Percentiles rank a stretch among this genome's conserved stretches.
Evolutionary conservation across 2,888 invertebrate genomes (phyloP).

Genomic region (Timandra comae): DNA sequence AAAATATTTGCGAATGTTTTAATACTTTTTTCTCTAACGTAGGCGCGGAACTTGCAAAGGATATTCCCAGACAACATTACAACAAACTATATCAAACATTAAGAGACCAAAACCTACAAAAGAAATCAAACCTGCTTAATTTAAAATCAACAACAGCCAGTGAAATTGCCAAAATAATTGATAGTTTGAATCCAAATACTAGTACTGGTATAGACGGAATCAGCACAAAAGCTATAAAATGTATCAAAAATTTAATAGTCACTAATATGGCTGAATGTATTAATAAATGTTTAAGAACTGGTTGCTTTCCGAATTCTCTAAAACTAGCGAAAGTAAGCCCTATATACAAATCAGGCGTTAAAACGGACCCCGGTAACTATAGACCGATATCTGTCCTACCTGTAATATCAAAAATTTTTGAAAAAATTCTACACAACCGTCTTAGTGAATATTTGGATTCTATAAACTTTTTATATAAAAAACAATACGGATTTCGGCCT

Average conservation of each 20-base stretch:
- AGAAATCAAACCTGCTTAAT: background rate
- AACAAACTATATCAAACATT: background rate
- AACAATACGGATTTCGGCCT: conserved; percentile 7
- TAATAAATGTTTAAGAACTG: background rate
- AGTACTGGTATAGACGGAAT: conserved; percentile 2
- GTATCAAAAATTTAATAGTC: background rate
- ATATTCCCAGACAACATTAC: conserved; percentile 11
- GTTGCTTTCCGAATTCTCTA: background rate
- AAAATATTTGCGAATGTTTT: conserved; percentile 18
- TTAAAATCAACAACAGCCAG: background rate
- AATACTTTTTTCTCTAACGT: conserved; percentile 16
- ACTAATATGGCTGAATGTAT: background rate
- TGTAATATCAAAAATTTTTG: conserved; percentile 10
- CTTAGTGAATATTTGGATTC: background rate
- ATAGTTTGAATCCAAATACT: conserved; percentile 3
- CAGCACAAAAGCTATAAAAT: conserved; percentile 2
- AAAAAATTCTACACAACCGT: conserved; percentile 1
- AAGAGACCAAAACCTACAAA: background rate
- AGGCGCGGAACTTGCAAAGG: conserved; percentile 7
- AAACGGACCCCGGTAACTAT: background rate
- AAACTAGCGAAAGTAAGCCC: background rate
- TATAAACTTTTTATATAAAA: conserved; percentile 1
- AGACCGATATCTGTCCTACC: background rate
- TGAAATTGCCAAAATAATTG: conserved; percentile 5
- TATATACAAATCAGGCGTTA: background rate